Base-by-base conservation (phyloP, 2,113 vertebrate genomes). In the Gobiocypris rarus region DNA sequence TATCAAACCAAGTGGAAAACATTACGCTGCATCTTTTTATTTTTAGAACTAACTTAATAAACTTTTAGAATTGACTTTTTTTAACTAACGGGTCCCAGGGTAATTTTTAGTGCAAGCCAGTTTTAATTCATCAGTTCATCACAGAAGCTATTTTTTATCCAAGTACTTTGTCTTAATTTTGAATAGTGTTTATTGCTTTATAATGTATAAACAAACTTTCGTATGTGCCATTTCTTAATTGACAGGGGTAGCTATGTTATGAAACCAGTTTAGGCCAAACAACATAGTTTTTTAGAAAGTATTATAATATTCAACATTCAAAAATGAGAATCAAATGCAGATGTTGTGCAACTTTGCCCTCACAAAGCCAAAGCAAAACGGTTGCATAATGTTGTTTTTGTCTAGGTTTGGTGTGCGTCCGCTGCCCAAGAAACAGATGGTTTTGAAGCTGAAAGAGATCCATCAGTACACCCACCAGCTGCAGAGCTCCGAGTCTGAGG, bases 401-500 rank as follows among this genome's bases (percentile, higher is more conserved):
- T 38, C 24, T 86, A 99, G 98, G 82, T 99, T 96, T 61, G 98
- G 97, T 9, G 97, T 99, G 52, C 95, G 97, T 9, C 93, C 96
- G 43, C 93, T 99, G 83, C 97, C 97, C 0, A 99, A 97, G 86
- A 95, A 94, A 80, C 95, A 98, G 92, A 99, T 99, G 98, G 93
- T 99, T 84, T 91, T 97, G 83, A 99, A 98, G 87, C 94, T 99
- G 92, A 98, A 96, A 93, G 96, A 99, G 94, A 99, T 99, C 89
- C 97, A 98, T 91, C 95, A 96, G 84, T 98, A 98, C 87, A 99
- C 97, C 28, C 98, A 98, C 90, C 95, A 91, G 92, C 92, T 95
- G 1, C 45, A 89, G 90, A 94, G 92, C 91, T 96, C 96, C 0
- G 95, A 96, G 85, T 95, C 94, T 0, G 96, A 96, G 65, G 95